phyloP scores from a whole-genome alignment of 2,797 vertebrate species.

The Alectoris magna region DNA sequence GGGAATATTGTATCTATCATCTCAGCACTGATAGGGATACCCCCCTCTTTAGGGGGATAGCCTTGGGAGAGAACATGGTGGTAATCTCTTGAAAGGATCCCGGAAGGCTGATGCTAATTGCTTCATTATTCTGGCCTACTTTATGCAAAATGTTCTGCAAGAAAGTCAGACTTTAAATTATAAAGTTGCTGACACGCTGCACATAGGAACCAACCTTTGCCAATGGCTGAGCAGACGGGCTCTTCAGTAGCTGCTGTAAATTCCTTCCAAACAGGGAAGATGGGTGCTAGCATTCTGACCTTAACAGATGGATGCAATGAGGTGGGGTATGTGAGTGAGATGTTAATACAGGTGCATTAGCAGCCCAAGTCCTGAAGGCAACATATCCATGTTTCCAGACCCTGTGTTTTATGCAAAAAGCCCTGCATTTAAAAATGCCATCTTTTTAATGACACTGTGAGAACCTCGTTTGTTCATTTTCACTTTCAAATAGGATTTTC shows the following conservation, averaged over 20 bases:
- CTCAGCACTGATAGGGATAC: background rate
- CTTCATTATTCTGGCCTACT: constrained; percentile 33
- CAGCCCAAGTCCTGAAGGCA: background rate
- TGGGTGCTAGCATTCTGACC: background rate
- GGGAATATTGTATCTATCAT: background rate
- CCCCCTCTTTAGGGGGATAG: background rate
- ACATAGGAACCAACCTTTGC: background rate
- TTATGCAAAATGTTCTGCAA: background rate
- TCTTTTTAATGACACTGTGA: background rate
- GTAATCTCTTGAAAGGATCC: background rate
- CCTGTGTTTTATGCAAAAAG: background rate
- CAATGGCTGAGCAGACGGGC: background rate
- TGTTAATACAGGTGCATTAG: background rate
- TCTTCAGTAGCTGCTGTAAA: background rate
- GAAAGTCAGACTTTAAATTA: background rate
- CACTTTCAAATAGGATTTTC: background rate
- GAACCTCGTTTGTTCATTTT: background rate
- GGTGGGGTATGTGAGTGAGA: background rate
- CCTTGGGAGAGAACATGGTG: background rate
- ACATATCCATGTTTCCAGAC: background rate
- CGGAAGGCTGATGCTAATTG: background rate
- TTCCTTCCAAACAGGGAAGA: background rate
- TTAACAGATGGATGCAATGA: background rate
- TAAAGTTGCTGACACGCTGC: background rate
- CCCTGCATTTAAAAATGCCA: background rate